Base-by-base conservation (phyloP, 2,888 invertebrate species). In the Drosophila longiperda region DNA sequence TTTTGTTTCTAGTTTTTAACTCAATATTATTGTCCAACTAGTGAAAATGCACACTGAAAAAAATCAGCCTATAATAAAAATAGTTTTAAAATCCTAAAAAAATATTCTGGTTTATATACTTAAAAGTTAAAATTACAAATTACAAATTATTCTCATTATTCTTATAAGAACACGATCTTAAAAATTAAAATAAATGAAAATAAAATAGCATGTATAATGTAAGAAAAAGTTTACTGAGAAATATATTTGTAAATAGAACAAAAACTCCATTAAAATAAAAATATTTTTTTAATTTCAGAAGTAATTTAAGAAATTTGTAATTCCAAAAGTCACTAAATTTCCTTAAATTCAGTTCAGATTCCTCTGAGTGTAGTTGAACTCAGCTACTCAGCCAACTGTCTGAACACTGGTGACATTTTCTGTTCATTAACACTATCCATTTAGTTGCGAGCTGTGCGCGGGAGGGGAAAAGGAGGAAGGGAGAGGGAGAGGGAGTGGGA, bases 371-470 rank as follows among this genome's bases (percentile, higher is more conserved):
- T 32, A 32, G 20, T 45, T 20, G 20, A 45, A 29, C 8, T 38
- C 34, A n/a, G 7, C 15, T 15, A 53, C 15, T 34, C 26, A 38
- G 17, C 36, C 36, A 26, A 38, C 11, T 29, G 38, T 38, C n/a
- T n/a, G 12, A 57, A 42, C 42, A 42, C 20, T 29, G 40, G 42
- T 32, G 57, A 57, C 42, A 32, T 32, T 20, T 20, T 20, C 5
- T 9, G 26, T 36, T 36, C 36, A 20, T 26, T 15, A 36, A 36
- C 38, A 40, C 29, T 40, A 29, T 29, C 20, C 1, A 40, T 32
- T 40, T 15, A 42, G 57, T 32, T 57, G 17, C 15, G 29, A 40
- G 40, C 58, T 45, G 23, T 45, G 45, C 15, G 45, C 15, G 45
- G 12, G 15, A 2, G 12, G 4, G 42, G 1, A 12, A 42, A 6